phyloP scores from a whole-genome alignment of 2,797 vertebrate genomes.

The Oceanodroma leucorhoa region DNA sequence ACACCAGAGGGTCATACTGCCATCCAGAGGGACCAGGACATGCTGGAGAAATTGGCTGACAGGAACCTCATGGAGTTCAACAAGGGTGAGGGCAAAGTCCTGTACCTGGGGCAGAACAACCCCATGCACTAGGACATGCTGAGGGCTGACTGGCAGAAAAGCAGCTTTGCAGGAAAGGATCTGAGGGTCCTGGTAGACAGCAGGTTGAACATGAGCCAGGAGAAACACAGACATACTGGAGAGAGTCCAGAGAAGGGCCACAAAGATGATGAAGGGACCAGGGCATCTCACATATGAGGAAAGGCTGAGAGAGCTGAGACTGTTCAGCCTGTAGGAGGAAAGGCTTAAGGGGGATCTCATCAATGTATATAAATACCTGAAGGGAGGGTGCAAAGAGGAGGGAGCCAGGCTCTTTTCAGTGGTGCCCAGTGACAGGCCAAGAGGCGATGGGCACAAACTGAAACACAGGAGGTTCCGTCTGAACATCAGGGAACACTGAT shows the following conservation, averaged over 20 bases:
- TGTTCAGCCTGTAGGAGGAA: not conserved
- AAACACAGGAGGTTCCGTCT: not conserved
- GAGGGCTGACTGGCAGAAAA: not conserved
- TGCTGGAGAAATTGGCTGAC: not conserved
- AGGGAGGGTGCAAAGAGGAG: not conserved
- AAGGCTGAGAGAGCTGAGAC: not conserved
- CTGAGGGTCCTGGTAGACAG: not conserved
- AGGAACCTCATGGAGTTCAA: not conserved
- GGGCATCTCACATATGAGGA: not conserved
- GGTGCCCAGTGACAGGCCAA: not conserved
- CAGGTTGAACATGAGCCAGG: not conserved
- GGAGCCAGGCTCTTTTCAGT: not conserved
- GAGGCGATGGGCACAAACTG: not conserved
- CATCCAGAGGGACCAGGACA: not conserved
- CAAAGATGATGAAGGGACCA: not conserved
- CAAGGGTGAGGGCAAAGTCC: not conserved
- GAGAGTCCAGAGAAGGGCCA: not conserved
- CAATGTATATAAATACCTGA: not conserved
- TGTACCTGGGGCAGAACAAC: not conserved
- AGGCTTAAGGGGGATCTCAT: not conserved
- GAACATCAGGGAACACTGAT: not conserved
- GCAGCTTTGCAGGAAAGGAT: not conserved
- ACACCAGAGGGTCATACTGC: no score
- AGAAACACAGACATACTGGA: not conserved
- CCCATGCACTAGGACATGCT: not conserved